Conservation (phyloP, 64 coral and sea anemone genomes). For the Anthopleura sola region DNA sequence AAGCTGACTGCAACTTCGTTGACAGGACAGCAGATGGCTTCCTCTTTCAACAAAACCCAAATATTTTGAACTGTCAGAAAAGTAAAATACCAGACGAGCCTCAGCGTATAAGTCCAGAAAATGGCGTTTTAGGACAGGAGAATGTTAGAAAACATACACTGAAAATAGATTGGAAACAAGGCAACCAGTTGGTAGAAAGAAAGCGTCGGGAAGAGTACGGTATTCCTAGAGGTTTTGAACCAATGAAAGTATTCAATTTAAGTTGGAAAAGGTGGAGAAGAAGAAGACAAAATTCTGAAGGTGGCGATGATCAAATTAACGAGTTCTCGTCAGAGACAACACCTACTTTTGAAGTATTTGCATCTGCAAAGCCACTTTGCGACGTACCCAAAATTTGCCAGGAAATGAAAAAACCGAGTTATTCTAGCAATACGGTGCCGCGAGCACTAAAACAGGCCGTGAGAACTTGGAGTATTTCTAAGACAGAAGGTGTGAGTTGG, state of each 20-base stretch:
- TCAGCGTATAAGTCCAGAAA: neutral
- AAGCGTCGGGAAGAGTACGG: neutral
- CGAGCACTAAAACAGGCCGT: neutral
- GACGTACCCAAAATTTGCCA: neutral
- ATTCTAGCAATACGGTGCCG: neutral
- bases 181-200: neutral
- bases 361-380: neutral
- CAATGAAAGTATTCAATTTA: neutral
- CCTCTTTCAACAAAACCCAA: neutral
- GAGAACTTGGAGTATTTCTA: neutral
- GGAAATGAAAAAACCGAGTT: neutral
- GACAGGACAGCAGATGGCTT: neutral
- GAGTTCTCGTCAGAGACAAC: neutral
- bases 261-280: neutral
- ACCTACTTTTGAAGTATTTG: neutral
- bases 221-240: neutral
- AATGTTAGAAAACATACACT: neutral
- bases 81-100: neutral
- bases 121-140: neutral
- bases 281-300: neutral
- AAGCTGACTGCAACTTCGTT: neutral
- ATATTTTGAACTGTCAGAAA: neutral
- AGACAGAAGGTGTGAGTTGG: neutral
- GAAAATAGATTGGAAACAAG: neutral
- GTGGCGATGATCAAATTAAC: neutral